Evolutionary conservation across 2,888 invertebrate genomes (phyloP), one percentile per base, ranked within the genome.

Genomic region (Laothoe populi): DNA sequence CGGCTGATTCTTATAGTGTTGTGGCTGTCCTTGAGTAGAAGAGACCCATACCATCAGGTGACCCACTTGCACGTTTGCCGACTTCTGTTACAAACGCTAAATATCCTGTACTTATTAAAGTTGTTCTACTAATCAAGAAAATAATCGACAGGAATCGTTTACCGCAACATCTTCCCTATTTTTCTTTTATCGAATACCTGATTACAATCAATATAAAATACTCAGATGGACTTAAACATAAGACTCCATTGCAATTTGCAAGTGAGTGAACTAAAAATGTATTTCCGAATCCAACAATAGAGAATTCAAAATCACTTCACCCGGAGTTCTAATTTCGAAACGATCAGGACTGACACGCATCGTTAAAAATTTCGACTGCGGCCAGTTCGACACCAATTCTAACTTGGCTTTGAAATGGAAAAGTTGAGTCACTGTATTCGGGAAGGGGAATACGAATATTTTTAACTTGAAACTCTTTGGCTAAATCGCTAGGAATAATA

Each of bases 351-450:
- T 53, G 57, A 61, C 57, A 48, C 26, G 46, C 46, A 26, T 59
- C 57, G 58, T 62, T 62, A 58, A 62, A 61, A 62, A 42, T 62
- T 62, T 58, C 23, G 35, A 19, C 59, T 21, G 24, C 48, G 38
- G 45, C 21, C 38, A 24, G 58, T 48, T 48, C 40, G 48, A 48
- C 57, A 57, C 58, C 58, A 62, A 59, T 62, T 62, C 59, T 40
- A 61, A 57, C 61, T 64, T 59, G 44, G 46, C 58, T 59, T 31
- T 59, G 59, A 59, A 61, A 61, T 59, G 61, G 49, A 38, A 38
- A 59, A 62, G 46, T 62, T 62, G 46, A 53, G 35, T 45, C 59
- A 59, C 45, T 61, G 53, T 42, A 61, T 35, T 45, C 31, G 5
- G 53, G 44, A 42, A 44, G 45, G 60, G 35, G 46, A 61, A 61